phyloP scores from a whole-genome alignment of 2,888 invertebrate genomes.

The Lasiommata megera region DNA sequence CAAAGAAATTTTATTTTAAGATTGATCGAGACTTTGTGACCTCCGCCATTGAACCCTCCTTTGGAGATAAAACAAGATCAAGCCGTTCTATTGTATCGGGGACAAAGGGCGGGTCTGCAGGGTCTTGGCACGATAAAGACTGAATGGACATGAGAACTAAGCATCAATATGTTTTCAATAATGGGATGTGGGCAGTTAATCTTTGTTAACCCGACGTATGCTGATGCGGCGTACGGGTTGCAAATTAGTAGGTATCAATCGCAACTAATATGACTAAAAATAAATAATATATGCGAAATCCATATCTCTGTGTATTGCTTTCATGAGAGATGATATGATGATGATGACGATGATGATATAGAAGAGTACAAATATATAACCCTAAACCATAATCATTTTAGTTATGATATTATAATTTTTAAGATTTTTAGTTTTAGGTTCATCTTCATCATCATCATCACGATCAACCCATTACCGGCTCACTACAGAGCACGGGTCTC shows the following conservation, averaged over 20 bases:
- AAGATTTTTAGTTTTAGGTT: too few species aligned
- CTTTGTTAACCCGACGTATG: neutral
- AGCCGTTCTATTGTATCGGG: conserved; percentile 14
- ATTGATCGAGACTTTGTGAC: conserved; percentile 9
- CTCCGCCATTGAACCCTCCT: conserved; percentile 11
- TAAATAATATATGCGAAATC: too few species aligned
- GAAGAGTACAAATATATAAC: too few species aligned
- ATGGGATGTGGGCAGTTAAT: conserved; percentile 7
- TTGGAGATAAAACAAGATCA: conserved; percentile 18
- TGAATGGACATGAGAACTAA: conserved; percentile 13
- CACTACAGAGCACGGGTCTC: too few species aligned
- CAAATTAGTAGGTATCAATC: neutral
- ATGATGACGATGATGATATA: too few species aligned
- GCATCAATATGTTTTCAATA: conserved; percentile 14
- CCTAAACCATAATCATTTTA: too few species aligned
- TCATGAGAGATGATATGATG: too few species aligned
- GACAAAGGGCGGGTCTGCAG: conserved; percentile 15
- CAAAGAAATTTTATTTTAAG: neutral
- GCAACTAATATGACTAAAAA: too few species aligned
- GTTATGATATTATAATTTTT: too few species aligned
- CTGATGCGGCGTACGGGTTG: neutral
- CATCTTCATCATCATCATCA: too few species aligned
- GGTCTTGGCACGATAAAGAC: conserved; percentile 11
- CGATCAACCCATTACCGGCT: too few species aligned
- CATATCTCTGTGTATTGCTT: too few species aligned